phyloP scores from a whole-genome alignment of 2,797 vertebrate genomes.

The Muscicapa comitata region DNA sequence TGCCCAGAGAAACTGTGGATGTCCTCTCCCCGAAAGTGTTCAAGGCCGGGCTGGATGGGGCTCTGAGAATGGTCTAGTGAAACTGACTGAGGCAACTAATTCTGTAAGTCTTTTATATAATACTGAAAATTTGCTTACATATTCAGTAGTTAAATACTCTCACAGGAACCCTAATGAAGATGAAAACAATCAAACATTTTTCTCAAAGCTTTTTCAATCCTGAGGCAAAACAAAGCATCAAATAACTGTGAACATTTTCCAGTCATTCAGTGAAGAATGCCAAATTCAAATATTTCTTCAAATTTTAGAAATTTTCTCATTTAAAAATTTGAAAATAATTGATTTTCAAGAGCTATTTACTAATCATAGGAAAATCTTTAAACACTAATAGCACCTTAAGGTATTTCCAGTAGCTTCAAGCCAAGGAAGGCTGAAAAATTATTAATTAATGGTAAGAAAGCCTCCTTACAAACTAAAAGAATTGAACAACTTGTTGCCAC shows the following conservation, averaged over 20 bases:
- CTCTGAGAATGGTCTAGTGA: not conserved
- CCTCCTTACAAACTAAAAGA: not conserved
- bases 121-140: not conserved
- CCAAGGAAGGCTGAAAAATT: not conserved
- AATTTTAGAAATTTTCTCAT: not conserved
- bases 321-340: not conserved
- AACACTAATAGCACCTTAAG: not conserved
- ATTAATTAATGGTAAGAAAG: not conserved
- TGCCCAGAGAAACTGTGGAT: not conserved
- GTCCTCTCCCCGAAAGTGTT: not conserved
- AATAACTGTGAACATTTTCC: not conserved
- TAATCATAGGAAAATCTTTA: not conserved
- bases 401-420: not conserved
- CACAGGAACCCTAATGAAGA: not conserved
- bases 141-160: not conserved
- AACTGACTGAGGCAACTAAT: not conserved
- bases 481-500: not conserved
- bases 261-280: not conserved
- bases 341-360: accelerated
- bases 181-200: not conserved
- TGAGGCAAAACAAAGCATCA: not conserved
- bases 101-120: not conserved
- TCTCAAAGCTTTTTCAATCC: not conserved
- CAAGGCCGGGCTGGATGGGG: not conserved
- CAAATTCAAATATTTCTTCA: not conserved